Evolutionary conservation across 2,797 vertebrate genomes (phyloP).

Genomic region (Sardinella longiceps): DNA sequence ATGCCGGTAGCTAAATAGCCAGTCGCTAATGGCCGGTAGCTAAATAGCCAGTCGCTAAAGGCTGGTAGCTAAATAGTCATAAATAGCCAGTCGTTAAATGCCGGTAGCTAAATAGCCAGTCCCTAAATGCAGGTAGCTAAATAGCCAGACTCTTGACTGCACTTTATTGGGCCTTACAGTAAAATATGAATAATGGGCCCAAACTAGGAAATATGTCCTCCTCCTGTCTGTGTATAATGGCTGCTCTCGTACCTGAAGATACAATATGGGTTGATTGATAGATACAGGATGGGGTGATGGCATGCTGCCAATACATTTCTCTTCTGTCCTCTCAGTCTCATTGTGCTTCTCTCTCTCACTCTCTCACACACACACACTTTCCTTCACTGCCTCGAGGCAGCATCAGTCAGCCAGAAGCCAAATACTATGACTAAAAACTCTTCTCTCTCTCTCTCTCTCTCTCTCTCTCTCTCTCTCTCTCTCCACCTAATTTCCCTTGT

Average conservation of each 20-base stretch:
- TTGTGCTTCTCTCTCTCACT: background rate
- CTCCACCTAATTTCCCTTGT: slow-evolving; percentile 79
- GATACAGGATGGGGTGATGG: background rate
- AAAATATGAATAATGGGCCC: too few relatives aligned
- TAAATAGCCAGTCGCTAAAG: too few relatives aligned
- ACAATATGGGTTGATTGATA: background rate
- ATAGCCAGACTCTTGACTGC: too few relatives aligned
- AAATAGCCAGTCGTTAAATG: too few relatives aligned
- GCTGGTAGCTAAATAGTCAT: too few relatives aligned
- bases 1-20: too few relatives aligned
- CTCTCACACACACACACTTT: background rate
- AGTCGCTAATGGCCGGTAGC: too few relatives aligned
- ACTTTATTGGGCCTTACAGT: too few relatives aligned
- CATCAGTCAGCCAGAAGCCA: slow-evolving; percentile 40
- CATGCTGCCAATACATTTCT: background rate
- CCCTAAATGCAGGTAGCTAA: too few relatives aligned
- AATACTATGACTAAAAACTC: slow-evolving; percentile 76
- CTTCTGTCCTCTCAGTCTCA: background rate
- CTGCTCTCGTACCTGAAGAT: background rate
- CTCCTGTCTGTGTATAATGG: too few relatives aligned
- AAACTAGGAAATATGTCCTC: too few relatives aligned
- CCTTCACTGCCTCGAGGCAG: slow-evolving; percentile 37
- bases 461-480: slow-evolving; percentile 55
- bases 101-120: too few relatives aligned
- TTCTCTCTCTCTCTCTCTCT: slow-evolving; percentile 55